Conservation (phyloP, 2,888 invertebrate genomes). For the Incurvaria masculella region DNA sequence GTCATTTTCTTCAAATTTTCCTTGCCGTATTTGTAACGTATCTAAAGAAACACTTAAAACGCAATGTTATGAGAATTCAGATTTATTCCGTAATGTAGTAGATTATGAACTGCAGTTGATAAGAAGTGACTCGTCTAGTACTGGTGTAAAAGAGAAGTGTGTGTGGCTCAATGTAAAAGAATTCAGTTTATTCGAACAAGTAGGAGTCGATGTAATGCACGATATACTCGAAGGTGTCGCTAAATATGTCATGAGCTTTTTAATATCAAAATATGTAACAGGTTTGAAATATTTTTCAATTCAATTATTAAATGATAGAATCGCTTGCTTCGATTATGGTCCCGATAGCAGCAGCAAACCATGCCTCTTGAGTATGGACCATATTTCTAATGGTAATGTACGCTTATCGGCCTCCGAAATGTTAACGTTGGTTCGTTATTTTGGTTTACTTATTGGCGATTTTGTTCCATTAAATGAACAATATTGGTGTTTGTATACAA, state of each 20-base stretch:
- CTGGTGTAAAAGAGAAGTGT: not conserved
- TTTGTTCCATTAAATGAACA: not conserved
- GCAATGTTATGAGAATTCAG: not conserved
- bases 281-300: not conserved
- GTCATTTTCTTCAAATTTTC: not conserved
- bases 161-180: not conserved
- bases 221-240: not conserved
- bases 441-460: conserved; percentile 1
- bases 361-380: not conserved
- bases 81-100: too few relatives aligned
- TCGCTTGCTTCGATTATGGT: not conserved
- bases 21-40: not conserved
- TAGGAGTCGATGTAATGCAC: conserved; percentile 1
- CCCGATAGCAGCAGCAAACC: not conserved
- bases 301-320: not conserved
- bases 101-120: too few relatives aligned
- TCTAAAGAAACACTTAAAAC: not conserved
- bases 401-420: not conserved
- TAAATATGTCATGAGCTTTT: not conserved
- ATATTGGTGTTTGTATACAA: not conserved
- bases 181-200: not conserved
- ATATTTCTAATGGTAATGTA: not conserved
- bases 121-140: not conserved
- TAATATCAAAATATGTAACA: not conserved
- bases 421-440: conserved; percentile 1